These are phyloP conservation scores for Brachypteracias leptosomus DNA, from an alignment of 2,113 vertebrate genomes.

Conservation along the genomic window DNA sequence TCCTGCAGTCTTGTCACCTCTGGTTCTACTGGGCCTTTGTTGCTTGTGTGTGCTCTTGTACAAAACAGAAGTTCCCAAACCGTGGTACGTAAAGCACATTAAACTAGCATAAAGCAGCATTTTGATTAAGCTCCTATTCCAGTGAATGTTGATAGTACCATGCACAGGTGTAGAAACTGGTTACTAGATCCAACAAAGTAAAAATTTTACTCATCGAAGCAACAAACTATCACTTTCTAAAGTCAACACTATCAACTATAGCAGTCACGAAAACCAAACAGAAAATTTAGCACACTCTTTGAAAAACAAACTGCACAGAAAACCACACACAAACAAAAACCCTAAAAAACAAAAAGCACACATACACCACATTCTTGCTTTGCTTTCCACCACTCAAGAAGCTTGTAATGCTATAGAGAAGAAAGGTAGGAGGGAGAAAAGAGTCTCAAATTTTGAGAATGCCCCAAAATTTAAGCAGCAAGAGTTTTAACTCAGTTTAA, in stretches of 20 bases:
- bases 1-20: background rate
- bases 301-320: background rate
- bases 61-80: background rate
- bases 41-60: background rate
- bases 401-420: background rate
- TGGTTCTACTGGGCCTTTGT: background rate
- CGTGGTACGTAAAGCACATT: background rate
- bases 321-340: too few species aligned
- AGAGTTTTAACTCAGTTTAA: background rate
- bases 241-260: background rate
- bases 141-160: background rate
- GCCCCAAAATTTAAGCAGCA: background rate
- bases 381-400: background rate
- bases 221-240: background rate
- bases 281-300: background rate
- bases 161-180: background rate
- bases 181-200: background rate
- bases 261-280: background rate
- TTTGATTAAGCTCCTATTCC: background rate
- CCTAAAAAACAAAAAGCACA: too few species aligned
- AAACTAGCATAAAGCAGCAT: background rate
- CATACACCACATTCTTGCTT: background rate
- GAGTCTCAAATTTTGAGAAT: too few species aligned
- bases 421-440: background rate
- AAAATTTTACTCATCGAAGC: background rate